Base-by-base conservation (phyloP, 2,888 invertebrate genomes). In the Odontocerum albicorne region DNA sequence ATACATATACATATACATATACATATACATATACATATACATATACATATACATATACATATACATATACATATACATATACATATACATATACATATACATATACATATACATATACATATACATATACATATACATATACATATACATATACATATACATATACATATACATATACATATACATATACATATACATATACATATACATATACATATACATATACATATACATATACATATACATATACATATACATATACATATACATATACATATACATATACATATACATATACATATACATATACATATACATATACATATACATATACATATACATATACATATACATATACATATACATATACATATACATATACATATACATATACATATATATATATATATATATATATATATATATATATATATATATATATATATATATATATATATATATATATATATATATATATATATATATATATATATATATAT, bases 21-120 rank as follows among this genome's bases (percentile, higher is more conserved):
- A 27, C 10, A 27, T 27, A 27, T 35, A 35, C n/a, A 35, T 35
- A 35, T 35, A 35, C n/a, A 35, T 35, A 35, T 35, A 35, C n/a
- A 35, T 35, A 35, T 35, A 35, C n/a, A 35, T 35, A 35, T 35
- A 35, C n/a, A 35, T 35, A 35, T 35, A 35, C n/a, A 35, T 35
- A 35, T 35, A 35, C n/a, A 35, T 35, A 35, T 35, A 35, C n/a
- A 35, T 35, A 35, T 35, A 35, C n/a, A 35, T 35, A 35, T 35
- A 35, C n/a, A 35, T 35, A 35, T 35, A 35, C n/a, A 35, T 35
- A 35, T 35, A 59, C 47, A 44, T 22, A 40, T 27, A 36, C 22
- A 40, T 12, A 44, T 36, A 46, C 7, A 19, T 32, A 19, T 36
- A 31, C 20, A 62, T 27, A 27, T 27, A 27, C 10, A 27, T 27